Conservation (phyloP, 1,140 invertebrate species). For the Drosophila melanica region DNA sequence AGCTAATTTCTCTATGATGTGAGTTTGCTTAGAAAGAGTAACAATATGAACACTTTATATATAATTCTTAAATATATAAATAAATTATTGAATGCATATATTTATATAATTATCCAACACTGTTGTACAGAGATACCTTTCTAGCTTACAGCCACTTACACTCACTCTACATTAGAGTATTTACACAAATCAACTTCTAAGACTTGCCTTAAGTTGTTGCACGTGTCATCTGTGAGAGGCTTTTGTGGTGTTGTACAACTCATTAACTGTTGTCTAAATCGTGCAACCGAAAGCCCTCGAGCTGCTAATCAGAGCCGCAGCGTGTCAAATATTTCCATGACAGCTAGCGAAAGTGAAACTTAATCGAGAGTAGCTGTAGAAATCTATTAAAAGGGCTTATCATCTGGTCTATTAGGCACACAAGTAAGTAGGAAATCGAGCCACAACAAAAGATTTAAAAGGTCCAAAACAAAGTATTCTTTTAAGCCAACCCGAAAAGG, state of each 20-base stretch:
- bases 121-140: no score
- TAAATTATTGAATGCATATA: no score
- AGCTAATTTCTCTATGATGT: no score
- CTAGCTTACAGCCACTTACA: no score
- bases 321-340: constrained; percentile 14
- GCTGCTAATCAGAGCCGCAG: constrained; percentile 21
- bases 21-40: no score
- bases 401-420: constrained; percentile 20
- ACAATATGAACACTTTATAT: no score
- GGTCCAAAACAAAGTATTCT: constrained; percentile 30
- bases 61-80: no score
- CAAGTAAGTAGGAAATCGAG: constrained; percentile 14
- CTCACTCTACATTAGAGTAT: not conserved
- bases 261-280: constrained; percentile 23
- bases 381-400: constrained; percentile 29
- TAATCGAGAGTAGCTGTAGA: constrained; percentile 35
- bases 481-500: constrained; percentile 45
- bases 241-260: constrained; percentile 38
- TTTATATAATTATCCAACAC: no score
- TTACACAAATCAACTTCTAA: not conserved
- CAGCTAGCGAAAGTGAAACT: constrained; percentile 16
- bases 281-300: not conserved
- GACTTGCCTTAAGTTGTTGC: constrained; percentile 21
- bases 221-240: constrained; percentile 24
- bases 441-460: constrained; percentile 69